These are phyloP conservation scores for Gavialis gangeticus DNA, from an alignment of 2,113 vertebrate genomes.

Conservation along the genomic window DNA sequence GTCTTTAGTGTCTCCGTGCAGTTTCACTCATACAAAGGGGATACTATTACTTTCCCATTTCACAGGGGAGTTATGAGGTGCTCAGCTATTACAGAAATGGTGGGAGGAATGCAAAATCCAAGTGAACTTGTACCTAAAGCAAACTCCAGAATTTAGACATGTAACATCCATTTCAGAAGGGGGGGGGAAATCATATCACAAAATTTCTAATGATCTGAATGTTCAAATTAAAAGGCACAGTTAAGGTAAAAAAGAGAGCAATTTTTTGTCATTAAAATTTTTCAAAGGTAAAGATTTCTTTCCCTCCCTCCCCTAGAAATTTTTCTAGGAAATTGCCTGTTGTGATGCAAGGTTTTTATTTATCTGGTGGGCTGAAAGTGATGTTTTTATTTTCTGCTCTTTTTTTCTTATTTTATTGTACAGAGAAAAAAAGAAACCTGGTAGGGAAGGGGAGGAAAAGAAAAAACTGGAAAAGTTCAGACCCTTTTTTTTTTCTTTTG, in stretches of 20 bases:
- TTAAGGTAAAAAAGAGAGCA: neutral
- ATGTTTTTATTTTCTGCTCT: neutral
- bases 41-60: neutral
- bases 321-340: neutral
- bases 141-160: neutral
- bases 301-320: too few species aligned
- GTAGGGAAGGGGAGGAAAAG: too few species aligned
- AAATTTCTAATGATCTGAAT: neutral
- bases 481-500: too few species aligned
- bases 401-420: neutral
- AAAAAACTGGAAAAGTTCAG: too few species aligned
- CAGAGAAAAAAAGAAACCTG: neutral
- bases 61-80: accelerated
- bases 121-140: neutral
- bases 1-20: neutral
- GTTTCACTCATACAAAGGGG: neutral
- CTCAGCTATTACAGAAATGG: neutral
- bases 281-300: neutral
- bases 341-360: neutral
- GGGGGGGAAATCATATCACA: neutral
- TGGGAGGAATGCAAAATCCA: neutral
- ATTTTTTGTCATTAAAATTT: neutral
- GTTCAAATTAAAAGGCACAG: neutral
- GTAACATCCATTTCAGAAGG: neutral
- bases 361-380: neutral